These are phyloP conservation scores for Chaenodraco wilsoni DNA, from an alignment of 2,797 vertebrate species.

Conservation along the genomic window DNA sequence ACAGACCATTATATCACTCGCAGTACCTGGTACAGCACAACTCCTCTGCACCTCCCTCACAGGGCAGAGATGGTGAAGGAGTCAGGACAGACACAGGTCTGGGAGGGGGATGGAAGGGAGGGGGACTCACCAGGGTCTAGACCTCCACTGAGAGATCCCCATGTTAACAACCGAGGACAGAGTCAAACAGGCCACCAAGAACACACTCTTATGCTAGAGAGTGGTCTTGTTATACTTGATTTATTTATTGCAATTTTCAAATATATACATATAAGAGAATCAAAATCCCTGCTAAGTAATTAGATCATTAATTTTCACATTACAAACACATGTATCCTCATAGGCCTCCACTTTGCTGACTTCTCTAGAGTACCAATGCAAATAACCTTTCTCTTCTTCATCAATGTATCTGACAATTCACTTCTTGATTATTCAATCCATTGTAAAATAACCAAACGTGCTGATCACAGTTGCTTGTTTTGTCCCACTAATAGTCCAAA, in stretches of 20 bases:
- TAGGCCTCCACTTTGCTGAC: neutral
- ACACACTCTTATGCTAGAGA: neutral
- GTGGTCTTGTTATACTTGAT: neutral
- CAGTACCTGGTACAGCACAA: conserved; percentile 73
- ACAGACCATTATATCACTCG: conserved; percentile 69
- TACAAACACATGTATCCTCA: neutral
- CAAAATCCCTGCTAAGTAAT: neutral
- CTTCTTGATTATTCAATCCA: neutral
- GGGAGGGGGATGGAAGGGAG: conserved; percentile 2
- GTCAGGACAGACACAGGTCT: conserved; percentile 39
- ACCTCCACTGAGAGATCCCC: conserved; percentile 58
- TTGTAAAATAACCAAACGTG: neutral
- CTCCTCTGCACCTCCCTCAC: conserved; percentile 64
- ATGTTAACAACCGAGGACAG: conserved; percentile 39
- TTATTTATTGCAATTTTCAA: neutral
- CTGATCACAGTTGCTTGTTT: neutral
- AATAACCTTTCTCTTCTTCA: neutral
- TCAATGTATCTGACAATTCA: neutral
- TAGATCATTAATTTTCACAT: neutral
- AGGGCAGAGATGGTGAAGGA: conserved; percentile 40
- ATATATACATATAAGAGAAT: neutral
- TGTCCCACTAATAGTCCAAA: neutral
- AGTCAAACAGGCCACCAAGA: conserved; percentile 16
- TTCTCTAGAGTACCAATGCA: neutral
- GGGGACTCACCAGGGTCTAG: conserved; percentile 49